Conservation (phyloP, 2,113 vertebrate species). For the Madoqua kirkii region DNA sequence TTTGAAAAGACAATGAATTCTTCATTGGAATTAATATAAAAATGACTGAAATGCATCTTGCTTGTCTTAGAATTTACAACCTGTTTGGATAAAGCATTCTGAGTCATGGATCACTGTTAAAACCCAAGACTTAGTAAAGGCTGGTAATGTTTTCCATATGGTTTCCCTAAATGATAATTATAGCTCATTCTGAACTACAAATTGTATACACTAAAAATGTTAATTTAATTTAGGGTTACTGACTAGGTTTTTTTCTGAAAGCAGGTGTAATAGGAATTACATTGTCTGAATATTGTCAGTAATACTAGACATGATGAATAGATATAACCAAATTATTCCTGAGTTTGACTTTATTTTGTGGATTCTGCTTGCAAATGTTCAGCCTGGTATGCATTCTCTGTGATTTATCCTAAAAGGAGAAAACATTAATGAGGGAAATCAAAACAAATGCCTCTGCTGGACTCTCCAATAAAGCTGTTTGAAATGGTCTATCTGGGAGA, state of each 20-base stretch:
- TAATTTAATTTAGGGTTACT: constrained; percentile 66
- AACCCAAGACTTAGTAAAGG: constrained; percentile 2
- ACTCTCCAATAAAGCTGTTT: constrained; percentile 40
- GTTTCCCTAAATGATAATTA: constrained; percentile 55
- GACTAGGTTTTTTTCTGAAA: constrained; percentile 48
- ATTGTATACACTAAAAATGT: constrained; percentile 73
- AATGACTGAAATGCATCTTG: constrained; percentile 47
- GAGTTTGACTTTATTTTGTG: constrained; percentile 54
- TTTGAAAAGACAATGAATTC: constrained; percentile 74
- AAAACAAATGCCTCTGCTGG: constrained; percentile 72
- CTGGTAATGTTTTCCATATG: constrained; percentile 66
- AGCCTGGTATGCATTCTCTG: constrained; percentile 53
- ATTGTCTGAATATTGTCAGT: constrained; percentile 61
- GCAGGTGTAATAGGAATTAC: constrained; percentile 69
- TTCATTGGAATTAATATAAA: constrained; percentile 54
- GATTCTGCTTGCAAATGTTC: constrained; percentile 42
- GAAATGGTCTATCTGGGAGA: constrained; percentile 50
- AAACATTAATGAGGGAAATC: constrained; percentile 77
- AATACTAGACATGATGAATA: constrained; percentile 59
- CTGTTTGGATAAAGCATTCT: constrained; percentile 56
- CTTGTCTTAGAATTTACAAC: constrained; percentile 51
- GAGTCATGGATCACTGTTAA: background rate
- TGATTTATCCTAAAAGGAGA: constrained; percentile 72
- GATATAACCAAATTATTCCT: constrained; percentile 56
- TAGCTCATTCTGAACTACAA: constrained; percentile 60